These are phyloP conservation scores for Andricus curvator DNA, from an alignment of 2,888 invertebrate genomes.

Conservation along the genomic window DNA sequence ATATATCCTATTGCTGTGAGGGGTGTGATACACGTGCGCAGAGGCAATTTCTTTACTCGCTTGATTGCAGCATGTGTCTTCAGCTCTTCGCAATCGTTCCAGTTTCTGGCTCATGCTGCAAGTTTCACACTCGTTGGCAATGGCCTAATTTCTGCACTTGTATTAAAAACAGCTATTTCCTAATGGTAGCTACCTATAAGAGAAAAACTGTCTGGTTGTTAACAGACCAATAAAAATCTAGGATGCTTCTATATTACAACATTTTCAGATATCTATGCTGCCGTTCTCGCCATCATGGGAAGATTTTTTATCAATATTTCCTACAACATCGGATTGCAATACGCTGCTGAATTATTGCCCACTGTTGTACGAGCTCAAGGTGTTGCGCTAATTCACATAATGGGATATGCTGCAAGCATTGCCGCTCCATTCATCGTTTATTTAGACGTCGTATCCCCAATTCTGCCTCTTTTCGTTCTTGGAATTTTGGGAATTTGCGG, in stretches of 20 bases:
- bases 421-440: conserved; percentile 92
- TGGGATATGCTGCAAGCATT: conserved; percentile 92
- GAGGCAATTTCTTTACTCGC: too few relatives aligned
- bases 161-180: too few relatives aligned
- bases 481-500: conserved; percentile 88
- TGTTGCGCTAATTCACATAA: conserved; percentile 91
- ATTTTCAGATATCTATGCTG: conserved; percentile 84
- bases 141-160: too few relatives aligned
- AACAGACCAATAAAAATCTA: too few relatives aligned
- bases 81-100: too few relatives aligned
- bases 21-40: too few relatives aligned
- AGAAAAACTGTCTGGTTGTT: too few relatives aligned
- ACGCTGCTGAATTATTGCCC: conserved; percentile 92
- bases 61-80: too few relatives aligned
- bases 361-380: conserved; percentile 93
- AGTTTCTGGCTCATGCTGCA: too few relatives aligned
- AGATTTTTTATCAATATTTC: conserved; percentile 93
- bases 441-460: conserved; percentile 85
- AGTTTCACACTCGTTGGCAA: too few relatives aligned
- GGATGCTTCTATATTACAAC: background rate
- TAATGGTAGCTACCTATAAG: too few relatives aligned
- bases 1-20: too few relatives aligned
- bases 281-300: conserved; percentile 89
- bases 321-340: conserved; percentile 93
- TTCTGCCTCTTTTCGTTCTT: conserved; percentile 88